phyloP scores from a whole-genome alignment of 1,140 invertebrate genomes.

The Dolichoris vasculosae region DNA sequence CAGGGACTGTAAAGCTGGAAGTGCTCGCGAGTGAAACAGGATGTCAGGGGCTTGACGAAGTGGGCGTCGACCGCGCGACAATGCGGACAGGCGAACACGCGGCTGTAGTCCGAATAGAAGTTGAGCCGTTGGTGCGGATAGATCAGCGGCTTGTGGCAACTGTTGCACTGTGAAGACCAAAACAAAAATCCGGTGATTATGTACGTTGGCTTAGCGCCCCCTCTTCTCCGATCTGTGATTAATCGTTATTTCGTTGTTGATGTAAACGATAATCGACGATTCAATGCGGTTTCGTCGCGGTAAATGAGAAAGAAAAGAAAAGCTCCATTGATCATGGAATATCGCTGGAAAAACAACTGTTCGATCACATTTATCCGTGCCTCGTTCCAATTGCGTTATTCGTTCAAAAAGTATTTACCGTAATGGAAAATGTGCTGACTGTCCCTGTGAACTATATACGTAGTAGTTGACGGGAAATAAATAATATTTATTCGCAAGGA shows the following conservation, averaged over 20 bases:
- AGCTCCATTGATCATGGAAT: too few species aligned
- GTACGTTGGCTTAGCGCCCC: too few species aligned
- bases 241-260: too few species aligned
- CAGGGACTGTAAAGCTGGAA: conserved; percentile 83
- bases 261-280: too few species aligned
- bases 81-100: conserved; percentile 91
- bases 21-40: conserved; percentile 85
- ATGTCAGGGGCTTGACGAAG: conserved; percentile 91
- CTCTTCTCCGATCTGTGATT: too few species aligned
- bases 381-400: neutral
- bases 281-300: too few species aligned
- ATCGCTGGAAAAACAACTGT: too few species aligned
- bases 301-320: too few species aligned
- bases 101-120: conserved; percentile 97
- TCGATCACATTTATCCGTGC: neutral
- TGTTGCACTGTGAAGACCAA: conserved; percentile 85
- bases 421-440: neutral
- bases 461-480: too few species aligned
- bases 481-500: too few species aligned
- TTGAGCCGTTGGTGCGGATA: conserved; percentile 90
- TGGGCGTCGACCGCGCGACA: conserved; percentile 93
- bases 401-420: neutral
- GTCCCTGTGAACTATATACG: too few species aligned
- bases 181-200: conserved; percentile 8
- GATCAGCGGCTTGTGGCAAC: conserved; percentile 89